A percentile compares a stretch with the other conserved stretches of the same genome.
Evolutionary conservation across 1,140 invertebrate genomes (phyloP).

Genomic region (Trichoplusia ni): DNA sequence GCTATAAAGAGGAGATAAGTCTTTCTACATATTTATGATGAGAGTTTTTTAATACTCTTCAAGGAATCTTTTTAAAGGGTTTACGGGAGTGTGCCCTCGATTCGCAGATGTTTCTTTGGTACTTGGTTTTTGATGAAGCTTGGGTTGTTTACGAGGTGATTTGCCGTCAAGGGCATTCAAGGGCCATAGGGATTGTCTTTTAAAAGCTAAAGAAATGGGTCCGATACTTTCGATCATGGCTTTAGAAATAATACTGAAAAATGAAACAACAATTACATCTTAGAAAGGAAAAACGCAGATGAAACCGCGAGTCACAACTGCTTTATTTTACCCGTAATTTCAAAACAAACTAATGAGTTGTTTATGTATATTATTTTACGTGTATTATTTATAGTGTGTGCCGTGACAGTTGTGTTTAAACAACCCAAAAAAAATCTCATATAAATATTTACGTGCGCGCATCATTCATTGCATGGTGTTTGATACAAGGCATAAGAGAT

Average conservation of each 20-base stretch:
- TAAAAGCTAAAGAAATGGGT: no score
- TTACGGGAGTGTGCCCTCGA: not conserved
- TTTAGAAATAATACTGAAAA: no score
- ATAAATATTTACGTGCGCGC: constrained; percentile 18
- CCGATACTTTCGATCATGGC: no score
- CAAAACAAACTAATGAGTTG: not conserved
- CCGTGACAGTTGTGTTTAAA: constrained; percentile 10
- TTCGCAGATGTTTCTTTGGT: constrained; percentile 3
- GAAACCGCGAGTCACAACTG: no score
- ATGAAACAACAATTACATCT: no score
- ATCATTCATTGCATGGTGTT: not conserved
- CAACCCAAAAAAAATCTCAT: constrained; percentile 15
- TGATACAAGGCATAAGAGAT: not conserved
- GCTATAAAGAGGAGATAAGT: constrained; percentile 10
- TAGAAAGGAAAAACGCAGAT: no score
- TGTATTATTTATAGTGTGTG: not conserved
- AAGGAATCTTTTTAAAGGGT: constrained; percentile 5
- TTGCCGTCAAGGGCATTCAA: no score
- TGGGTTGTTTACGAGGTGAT: no score
- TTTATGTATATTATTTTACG: not conserved
- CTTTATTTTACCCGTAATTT: no score
- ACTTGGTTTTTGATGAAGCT: no score
- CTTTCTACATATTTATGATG: constrained; percentile 3
- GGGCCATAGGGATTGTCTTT: no score
- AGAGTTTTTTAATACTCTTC: not conserved